A percentile compares a stretch with the other conserved stretches of the same genome.
Conservation (phyloP, 2,113 vertebrate species). For the Peromyscus californicus region DNA sequence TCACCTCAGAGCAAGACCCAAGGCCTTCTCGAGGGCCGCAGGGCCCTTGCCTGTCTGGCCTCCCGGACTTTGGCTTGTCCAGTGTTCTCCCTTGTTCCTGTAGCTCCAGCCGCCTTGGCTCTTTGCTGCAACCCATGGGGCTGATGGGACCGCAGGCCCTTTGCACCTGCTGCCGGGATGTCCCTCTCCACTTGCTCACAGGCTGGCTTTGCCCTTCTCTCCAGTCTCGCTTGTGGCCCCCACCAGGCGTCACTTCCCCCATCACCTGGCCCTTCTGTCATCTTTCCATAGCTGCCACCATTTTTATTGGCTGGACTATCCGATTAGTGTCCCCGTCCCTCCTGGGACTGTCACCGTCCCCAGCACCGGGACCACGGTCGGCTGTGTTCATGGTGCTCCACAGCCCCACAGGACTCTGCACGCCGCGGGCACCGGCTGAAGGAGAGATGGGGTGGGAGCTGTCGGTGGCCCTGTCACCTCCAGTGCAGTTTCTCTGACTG, state of each 20-base stretch:
- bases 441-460: not conserved
- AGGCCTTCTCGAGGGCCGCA: not conserved
- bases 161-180: not conserved
- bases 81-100: not conserved
- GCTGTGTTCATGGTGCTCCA: not conserved
- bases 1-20: not conserved
- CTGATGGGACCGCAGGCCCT: constrained; percentile 25
- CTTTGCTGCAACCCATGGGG: too few species aligned
- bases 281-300: not conserved
- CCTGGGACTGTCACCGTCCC: not conserved
- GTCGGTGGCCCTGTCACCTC: accelerated
- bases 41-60: not conserved
- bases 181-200: not conserved
- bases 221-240: not conserved
- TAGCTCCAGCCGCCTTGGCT: not conserved
- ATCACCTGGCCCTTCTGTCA: not conserved
- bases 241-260: not conserved
- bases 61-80: not conserved
- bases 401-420: not conserved
- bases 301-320: not conserved
- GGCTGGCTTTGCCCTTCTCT: not conserved
- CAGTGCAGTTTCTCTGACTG: not conserved
- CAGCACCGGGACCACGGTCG: not conserved
- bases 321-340: not conserved
- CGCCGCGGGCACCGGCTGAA: not conserved